A percentile compares a stretch with the other conserved stretches of the same genome.
These are phyloP conservation scores for Platycheirus rosarum DNA, from an alignment of 2,888 invertebrate species.

Conservation along the genomic window DNA sequence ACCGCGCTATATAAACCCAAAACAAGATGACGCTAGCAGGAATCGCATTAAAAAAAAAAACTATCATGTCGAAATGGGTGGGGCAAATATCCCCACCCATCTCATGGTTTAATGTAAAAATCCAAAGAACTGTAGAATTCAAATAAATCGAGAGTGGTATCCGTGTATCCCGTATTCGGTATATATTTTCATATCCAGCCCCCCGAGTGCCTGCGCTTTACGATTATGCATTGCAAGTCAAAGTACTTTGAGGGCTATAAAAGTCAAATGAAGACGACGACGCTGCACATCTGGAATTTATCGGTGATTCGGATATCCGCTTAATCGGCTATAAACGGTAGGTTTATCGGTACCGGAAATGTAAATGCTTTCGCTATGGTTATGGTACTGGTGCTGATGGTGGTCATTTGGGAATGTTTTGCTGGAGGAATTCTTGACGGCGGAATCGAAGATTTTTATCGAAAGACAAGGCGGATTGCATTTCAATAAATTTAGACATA, in stretches of 20 bases:
- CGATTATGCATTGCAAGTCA: conserved; percentile 72
- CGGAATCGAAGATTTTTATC: background rate
- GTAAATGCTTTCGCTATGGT: conserved; percentile 15
- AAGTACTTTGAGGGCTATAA: conserved; percentile 66
- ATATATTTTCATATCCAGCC: background rate
- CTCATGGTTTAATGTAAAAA: conserved; percentile 42
- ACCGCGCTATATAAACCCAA: conserved; percentile 58
- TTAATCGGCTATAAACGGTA: conserved; percentile 58
- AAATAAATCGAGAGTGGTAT: conserved; percentile 55
- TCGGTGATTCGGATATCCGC: conserved; percentile 65
- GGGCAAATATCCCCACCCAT: background rate
- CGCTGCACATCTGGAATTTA: conserved; percentile 71
- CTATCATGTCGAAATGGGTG: conserved; percentile 16
- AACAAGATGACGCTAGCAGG: conserved; percentile 68
- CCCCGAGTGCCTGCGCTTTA: conserved; percentile 59
- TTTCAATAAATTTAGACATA: background rate
- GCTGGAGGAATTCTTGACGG: background rate
- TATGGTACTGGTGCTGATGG: background rate
- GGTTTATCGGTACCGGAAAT: conserved; percentile 47
- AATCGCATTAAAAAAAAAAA: conserved; percentile 50
- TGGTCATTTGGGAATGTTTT: background rate
- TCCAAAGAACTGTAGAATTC: conserved; percentile 52
- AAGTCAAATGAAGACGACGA: conserved; percentile 66
- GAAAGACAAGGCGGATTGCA: background rate
- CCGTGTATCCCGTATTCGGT: conserved; percentile 25